Conservation (phyloP, 2,113 vertebrate species). For the Centropristis striata region DNA sequence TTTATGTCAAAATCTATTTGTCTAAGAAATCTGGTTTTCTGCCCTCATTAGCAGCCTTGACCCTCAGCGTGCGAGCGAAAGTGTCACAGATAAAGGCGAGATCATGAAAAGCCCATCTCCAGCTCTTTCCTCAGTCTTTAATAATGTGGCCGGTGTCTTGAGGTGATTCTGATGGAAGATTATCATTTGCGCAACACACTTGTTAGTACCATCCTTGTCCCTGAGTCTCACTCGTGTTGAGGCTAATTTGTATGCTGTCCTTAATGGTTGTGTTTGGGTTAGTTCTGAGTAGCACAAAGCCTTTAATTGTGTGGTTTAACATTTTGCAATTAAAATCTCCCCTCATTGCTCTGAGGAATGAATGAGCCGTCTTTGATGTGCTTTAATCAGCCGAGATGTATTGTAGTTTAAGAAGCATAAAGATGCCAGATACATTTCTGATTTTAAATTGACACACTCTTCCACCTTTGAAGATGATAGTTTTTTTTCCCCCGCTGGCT, state of each 20-base stretch:
- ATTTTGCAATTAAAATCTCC: conserved; percentile 97
- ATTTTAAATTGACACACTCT: conserved; percentile 88
- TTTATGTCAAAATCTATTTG: conserved; percentile 16
- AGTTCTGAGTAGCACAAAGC: conserved; percentile 91
- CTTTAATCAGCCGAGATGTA: conserved; percentile 94
- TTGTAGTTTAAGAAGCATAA: conserved; percentile 93
- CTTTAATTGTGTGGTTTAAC: conserved; percentile 97
- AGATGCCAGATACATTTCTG: conserved; percentile 92
- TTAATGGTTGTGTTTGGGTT: conserved; percentile 90
- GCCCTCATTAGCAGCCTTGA: conserved; percentile 40
- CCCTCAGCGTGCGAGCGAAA: conserved; percentile 27
- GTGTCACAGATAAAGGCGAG: conserved; percentile 52
- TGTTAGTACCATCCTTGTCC: conserved; percentile 72
- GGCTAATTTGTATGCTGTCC: conserved; percentile 91
- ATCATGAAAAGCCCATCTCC: conserved; percentile 72
- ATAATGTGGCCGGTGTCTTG: conserved; percentile 61
- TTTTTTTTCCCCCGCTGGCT: conserved; percentile 61
- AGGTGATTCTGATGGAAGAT: conserved; percentile 79
- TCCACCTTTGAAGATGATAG: conserved; percentile 87
- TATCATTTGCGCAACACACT: conserved; percentile 74
- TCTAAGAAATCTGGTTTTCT: conserved; percentile 25
- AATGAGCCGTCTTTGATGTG: conserved; percentile 93
- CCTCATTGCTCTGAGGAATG: conserved; percentile 91
- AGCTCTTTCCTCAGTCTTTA: conserved; percentile 72
- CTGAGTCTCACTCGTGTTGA: conserved; percentile 57